These are phyloP conservation scores for Glyphotaelius pellucidus DNA, from an alignment of 2,888 invertebrate species.

Conservation along the genomic window DNA sequence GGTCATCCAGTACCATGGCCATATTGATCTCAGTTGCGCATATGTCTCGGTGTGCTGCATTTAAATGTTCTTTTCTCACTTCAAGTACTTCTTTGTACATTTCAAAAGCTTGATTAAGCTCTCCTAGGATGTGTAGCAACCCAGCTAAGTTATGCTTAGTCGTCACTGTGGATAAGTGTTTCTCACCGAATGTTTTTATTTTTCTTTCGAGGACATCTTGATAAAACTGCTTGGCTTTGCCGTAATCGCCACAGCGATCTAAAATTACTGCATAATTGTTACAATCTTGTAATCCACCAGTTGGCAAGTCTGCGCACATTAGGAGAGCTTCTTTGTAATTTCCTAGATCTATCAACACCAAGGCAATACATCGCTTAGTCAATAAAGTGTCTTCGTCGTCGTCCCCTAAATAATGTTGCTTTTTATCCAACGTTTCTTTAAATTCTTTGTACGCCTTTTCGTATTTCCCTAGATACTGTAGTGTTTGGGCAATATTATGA, in stretches of 20 bases:
- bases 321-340: slow-evolving; percentile 1
- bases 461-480: not conserved
- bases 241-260: not conserved
- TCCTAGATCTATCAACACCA: not conserved
- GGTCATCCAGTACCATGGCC: not conserved
- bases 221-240: not conserved
- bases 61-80: not conserved
- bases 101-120: not conserved
- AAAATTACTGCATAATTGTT: slow-evolving; percentile 9
- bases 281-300: not conserved
- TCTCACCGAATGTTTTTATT: not conserved
- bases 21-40: slow-evolving; percentile 13
- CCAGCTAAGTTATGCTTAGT: slow-evolving; percentile 23
- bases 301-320: not conserved
- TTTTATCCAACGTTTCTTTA: not conserved
- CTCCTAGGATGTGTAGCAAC: not conserved
- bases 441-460: not conserved
- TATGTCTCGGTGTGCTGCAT: not conserved
- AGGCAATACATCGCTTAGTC: not conserved
- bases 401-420: not conserved
- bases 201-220: not conserved
- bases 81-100: not conserved
- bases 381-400: not conserved
- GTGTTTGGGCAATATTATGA: slow-evolving; percentile 7
- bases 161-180: slow-evolving; percentile 24